Conservation (phyloP, 2,797 vertebrate genomes). For the Simalia tracyae region DNA sequence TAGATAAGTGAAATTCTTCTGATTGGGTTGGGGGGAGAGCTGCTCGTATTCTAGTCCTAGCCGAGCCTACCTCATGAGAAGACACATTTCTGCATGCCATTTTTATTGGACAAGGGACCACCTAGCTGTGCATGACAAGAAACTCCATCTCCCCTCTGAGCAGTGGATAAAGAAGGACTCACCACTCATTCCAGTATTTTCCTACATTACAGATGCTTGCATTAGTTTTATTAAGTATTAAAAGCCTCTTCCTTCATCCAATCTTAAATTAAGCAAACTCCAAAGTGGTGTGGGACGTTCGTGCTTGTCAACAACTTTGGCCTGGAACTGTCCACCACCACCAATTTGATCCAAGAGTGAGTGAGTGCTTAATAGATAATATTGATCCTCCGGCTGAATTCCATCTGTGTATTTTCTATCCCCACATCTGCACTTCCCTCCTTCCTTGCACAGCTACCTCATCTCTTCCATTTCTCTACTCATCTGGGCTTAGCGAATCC, state of each 20-base stretch:
- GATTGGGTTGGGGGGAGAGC: background rate
- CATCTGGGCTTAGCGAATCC: slow-evolving; percentile 28
- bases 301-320: slow-evolving; percentile 57
- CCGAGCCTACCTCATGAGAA: background rate
- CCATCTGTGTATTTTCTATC: background rate
- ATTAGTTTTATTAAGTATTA: slow-evolving; percentile 86
- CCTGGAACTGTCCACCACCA: slow-evolving; percentile 37
- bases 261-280: slow-evolving; percentile 62
- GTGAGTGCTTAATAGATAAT: slow-evolving; percentile 57
- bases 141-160: background rate
- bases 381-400: slow-evolving; percentile 59
- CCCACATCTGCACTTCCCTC: background rate
- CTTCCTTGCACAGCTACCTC: background rate
- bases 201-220: slow-evolving; percentile 81
- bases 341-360: slow-evolving; percentile 27
- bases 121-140: fast-evolving
- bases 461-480: slow-evolving; percentile 26
- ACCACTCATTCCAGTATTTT: slow-evolving; percentile 55
- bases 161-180: background rate
- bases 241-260: slow-evolving; percentile 68
- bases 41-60: background rate
- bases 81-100: background rate
- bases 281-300: slow-evolving; percentile 29
- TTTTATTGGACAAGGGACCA: fast-evolving
- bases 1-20: background rate